Conservation (phyloP, 2,888 invertebrate species). For the Hirtodrosophila confusa region DNA sequence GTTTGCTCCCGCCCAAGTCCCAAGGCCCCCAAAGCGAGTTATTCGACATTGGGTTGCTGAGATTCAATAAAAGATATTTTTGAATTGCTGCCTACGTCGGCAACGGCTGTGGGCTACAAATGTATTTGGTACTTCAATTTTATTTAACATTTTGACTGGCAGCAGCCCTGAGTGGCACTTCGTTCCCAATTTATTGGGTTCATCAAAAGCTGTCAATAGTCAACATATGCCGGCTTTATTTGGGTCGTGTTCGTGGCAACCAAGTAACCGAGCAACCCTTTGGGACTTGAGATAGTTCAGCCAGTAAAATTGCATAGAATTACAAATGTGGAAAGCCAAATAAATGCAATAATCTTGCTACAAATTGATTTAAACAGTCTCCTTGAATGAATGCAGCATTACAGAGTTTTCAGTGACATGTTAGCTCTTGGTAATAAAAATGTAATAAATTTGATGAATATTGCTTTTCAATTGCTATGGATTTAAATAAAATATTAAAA, state of each 20-base stretch:
- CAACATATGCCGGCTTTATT: constrained; percentile 67
- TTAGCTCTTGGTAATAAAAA: no score
- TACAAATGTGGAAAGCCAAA: no score
- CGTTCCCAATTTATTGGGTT: constrained; percentile 63
- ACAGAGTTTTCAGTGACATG: no score
- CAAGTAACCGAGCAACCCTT: constrained; percentile 27
- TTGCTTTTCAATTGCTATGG: no score
- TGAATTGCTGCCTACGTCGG: constrained; percentile 46
- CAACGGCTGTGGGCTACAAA: constrained; percentile 40
- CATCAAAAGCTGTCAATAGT: constrained; percentile 68
- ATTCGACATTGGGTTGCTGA: constrained; percentile 47
- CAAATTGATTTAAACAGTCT: no score
- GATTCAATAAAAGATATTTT: constrained; percentile 75
- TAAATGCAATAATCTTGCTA: no score
- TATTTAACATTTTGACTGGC: constrained; percentile 67
- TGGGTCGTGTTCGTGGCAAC: constrained; percentile 51
- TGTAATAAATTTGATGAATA: no score
- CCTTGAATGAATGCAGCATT: neutral
- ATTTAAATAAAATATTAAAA: no score
- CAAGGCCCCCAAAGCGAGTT: constrained; percentile 9
- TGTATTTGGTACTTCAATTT: constrained; percentile 63
- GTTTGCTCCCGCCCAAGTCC: constrained; percentile 18
- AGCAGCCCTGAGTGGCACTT: constrained; percentile 63
- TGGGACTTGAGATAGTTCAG: constrained; percentile 2
- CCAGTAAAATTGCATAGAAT: no score